Base-by-base conservation (phyloP, 2,888 invertebrate genomes). In the Oligia strigilis region DNA sequence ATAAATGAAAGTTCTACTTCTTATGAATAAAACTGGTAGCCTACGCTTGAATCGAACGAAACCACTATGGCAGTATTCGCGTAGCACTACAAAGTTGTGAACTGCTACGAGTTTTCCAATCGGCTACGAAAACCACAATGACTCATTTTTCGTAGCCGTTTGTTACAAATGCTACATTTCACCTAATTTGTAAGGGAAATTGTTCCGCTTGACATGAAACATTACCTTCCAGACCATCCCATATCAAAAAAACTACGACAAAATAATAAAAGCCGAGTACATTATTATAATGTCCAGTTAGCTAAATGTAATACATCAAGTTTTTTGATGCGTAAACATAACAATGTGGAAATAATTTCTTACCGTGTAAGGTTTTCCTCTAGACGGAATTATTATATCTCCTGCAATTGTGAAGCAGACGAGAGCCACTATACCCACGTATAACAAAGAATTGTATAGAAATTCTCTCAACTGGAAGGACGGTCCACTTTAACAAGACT, bases 401-500 rank as follows among this genome's bases (percentile, higher is more conserved):
- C 81, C 49, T 84, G 89, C 87, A 88, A 83, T 87, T 81, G 87
- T 87, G 76, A 77, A 80, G 67, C 84, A 87, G 89, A 83, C 87
- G 77, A 87, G 79, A 81, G 81, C 87, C 81, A 88, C 89, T 87
- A 84, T 81, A 88, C 77, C 85, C 69, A 75, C 69, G 74, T 84
- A 84, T 80, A 88, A 89, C 84, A 79, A 88, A 87, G 89, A 88
- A 86, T 84, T 81, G 81, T 89, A 87, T 84, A 89, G 89, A 84
- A 74, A 87, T 80, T 78, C 81, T 88, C 84, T 87, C 87, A 87
- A 78, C 85, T 80, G 78, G 79, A 89, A 85, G 82, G 79, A 83
- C 85, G 72, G 89, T 89, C 88, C 88, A 83, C 86, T 88, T 85
- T 88, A 89, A 88, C 89, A 89, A 88, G 80, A 81, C 80, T 87